Evolutionary conservation across 92 coral and sea anemone genomes (phyloP).

Genomic region (Paramuricea clavata): DNA sequence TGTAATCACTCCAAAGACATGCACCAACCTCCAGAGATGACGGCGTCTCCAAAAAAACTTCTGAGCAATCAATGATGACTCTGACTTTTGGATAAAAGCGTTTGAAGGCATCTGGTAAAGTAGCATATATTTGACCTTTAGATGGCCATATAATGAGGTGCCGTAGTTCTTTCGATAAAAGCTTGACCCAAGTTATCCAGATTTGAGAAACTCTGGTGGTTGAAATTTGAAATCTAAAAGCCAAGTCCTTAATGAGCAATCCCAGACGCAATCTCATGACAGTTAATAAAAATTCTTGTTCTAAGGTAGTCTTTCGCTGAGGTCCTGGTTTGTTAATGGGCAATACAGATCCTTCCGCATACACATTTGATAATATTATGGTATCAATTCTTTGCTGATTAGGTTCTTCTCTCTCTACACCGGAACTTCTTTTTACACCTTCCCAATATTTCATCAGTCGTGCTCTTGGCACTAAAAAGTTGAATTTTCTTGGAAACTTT

Average conservation of each 20-base stretch:
- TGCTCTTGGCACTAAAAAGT: constrained; percentile 29
- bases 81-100: constrained; percentile 27
- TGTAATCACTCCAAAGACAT: constrained; percentile 33
- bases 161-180: constrained; percentile 37
- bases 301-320: constrained; percentile 29
- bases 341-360: constrained; percentile 13
- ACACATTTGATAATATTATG: background rate
- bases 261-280: constrained; percentile 41
- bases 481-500: constrained; percentile 12
- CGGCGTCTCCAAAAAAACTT: constrained; percentile 49
- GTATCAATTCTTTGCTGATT: background rate
- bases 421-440: background rate
- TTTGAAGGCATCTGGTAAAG: constrained; percentile 41
- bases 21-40: constrained; percentile 29
- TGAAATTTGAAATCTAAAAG: constrained; percentile 45
- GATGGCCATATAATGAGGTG: constrained; percentile 43
- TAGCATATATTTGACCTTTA: constrained; percentile 30
- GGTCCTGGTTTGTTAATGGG: constrained; percentile 33
- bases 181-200: constrained; percentile 42
- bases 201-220: constrained; percentile 32
- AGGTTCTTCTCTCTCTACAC: constrained; percentile 1
- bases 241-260: constrained; percentile 39
- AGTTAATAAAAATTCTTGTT: constrained; percentile 41
- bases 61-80: constrained; percentile 47
- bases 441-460: constrained; percentile 31